phyloP scores from a whole-genome alignment of 2,113 vertebrate genomes.

The Hyperopisus bebe region DNA sequence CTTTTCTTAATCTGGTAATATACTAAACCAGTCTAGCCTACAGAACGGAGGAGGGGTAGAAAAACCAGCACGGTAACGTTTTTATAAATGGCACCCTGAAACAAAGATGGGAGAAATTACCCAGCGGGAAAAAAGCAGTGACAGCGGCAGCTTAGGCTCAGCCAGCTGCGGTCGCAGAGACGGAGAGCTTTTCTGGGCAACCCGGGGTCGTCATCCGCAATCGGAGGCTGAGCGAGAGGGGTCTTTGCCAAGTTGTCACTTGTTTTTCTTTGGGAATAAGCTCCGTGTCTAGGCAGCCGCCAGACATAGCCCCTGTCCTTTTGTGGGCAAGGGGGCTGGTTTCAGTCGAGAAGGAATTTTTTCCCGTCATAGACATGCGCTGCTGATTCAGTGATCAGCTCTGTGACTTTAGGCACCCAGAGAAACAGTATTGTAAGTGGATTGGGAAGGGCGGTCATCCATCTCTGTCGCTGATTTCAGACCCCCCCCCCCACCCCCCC shows the following conservation, averaged over 20 bases:
- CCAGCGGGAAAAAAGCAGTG: background rate
- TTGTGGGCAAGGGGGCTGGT: constrained; percentile 14
- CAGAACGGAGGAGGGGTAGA: background rate
- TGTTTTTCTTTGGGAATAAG: background rate
- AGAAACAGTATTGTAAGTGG: background rate
- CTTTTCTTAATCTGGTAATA: background rate
- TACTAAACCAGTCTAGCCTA: background rate
- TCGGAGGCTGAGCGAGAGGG: background rate
- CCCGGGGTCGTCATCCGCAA: background rate
- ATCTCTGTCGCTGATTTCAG: background rate
- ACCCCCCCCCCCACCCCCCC: no score
- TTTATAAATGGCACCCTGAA: background rate
- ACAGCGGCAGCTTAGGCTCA: background rate
- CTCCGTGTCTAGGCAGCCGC: background rate
- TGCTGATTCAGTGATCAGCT: background rate
- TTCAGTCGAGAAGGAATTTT: background rate
- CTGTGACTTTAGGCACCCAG: background rate
- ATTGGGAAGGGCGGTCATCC: background rate
- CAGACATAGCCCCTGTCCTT: background rate
- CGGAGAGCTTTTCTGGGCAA: background rate
- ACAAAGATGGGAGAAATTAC: background rate
- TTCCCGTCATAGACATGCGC: background rate
- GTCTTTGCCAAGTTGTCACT: background rate
- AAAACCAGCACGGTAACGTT: background rate
- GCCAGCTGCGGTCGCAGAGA: background rate